Percentiles rank a stretch among this genome's conserved stretches.
Conservation (phyloP, 2,113 vertebrate species). For the Pelvicachromis taeniatus region DNA sequence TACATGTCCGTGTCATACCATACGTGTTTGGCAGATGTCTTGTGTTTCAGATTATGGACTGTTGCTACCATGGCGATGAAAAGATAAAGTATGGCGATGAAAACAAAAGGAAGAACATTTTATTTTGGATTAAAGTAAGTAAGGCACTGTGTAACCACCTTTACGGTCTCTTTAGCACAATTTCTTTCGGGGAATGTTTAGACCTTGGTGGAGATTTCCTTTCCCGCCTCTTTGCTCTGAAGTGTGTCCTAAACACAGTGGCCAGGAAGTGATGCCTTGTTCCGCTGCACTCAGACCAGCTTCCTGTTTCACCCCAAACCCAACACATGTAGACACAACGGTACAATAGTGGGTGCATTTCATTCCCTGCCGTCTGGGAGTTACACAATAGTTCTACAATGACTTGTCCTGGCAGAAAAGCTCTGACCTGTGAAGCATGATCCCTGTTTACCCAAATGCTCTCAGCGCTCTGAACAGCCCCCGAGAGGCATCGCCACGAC, state of each 20-base stretch:
- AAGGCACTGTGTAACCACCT: background rate
- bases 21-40: background rate
- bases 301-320: constrained; percentile 23
- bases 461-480: background rate
- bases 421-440: background rate
- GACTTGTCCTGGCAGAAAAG: background rate
- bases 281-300: constrained; percentile 45
- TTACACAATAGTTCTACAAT: constrained; percentile 7
- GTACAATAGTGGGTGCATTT: background rate
- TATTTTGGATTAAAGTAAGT: background rate
- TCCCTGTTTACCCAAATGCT: background rate
- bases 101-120: background rate
- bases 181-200: constrained; percentile 7
- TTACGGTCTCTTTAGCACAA: background rate
- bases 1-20: background rate
- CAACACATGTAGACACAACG: background rate
- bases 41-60: background rate
- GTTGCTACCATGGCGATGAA: background rate
- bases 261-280: constrained; percentile 68
- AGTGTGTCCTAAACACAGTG: constrained; percentile 5
- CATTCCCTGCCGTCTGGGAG: background rate
- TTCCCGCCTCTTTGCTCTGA: background rate
- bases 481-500: background rate
- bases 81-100: background rate
- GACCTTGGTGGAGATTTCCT: constrained; percentile 14